Conservation (phyloP, 2,888 invertebrate species). For the Isoperla grammatica region DNA sequence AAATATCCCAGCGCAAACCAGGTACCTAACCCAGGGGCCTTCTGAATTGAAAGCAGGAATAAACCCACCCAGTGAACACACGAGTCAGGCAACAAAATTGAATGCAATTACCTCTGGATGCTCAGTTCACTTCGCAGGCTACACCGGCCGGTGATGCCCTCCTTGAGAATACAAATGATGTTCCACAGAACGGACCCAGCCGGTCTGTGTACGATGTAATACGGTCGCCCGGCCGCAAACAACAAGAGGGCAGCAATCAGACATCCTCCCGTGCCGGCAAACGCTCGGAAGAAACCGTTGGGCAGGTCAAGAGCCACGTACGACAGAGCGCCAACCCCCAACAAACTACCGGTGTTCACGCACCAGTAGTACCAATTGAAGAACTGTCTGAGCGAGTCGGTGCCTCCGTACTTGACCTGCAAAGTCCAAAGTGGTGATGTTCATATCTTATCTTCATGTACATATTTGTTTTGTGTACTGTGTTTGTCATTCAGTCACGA, state of each 20-base stretch:
- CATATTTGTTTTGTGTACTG: too few relatives aligned
- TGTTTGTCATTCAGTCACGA: too few relatives aligned
- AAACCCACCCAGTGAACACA: too few relatives aligned
- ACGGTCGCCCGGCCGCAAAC: constrained; percentile 40
- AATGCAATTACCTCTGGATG: constrained; percentile 28
- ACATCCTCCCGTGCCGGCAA: constrained; percentile 39
- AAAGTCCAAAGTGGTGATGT: not conserved
- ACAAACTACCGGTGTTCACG: constrained; percentile 44
- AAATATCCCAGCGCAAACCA: too few relatives aligned
- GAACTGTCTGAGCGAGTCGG: constrained; percentile 41
- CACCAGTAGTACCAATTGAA: constrained; percentile 49
- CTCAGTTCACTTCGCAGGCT: constrained; percentile 28
- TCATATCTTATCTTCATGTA: too few relatives aligned
- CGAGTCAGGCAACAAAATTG: too few relatives aligned
- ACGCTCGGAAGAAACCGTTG: constrained; percentile 43
- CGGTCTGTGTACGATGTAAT: constrained; percentile 40
- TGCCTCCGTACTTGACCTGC: constrained; percentile 33
- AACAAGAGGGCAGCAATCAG: constrained; percentile 39
- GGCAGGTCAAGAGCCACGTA: constrained; percentile 42
- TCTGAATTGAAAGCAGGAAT: too few relatives aligned
- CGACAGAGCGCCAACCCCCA: constrained; percentile 42
- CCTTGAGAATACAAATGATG: constrained; percentile 40
- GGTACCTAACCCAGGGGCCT: too few relatives aligned
- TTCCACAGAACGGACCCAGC: constrained; percentile 42
- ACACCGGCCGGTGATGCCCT: constrained; percentile 35